Base-by-base conservation (phyloP, 1,140 invertebrate genomes). In the Chymomyza costata region DNA sequence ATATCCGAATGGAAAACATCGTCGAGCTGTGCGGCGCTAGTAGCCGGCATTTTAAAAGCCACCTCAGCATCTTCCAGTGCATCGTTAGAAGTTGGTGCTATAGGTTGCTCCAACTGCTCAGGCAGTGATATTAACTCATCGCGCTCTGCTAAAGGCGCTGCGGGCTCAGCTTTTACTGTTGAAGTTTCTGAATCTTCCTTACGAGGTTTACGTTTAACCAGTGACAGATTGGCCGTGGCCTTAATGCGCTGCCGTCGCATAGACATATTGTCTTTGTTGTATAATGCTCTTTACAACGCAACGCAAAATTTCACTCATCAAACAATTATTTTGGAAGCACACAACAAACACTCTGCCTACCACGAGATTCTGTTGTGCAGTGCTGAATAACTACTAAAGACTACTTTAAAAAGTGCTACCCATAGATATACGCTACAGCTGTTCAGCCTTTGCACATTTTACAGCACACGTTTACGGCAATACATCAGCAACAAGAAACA, bases 231-330 rank as follows among this genome's bases (percentile, higher is more conserved):
- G 19, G 87, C 88, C 53, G 86, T 56, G 21, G 86, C 87, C 65
- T 88, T 88, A 55, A 89, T 87, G 52, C 88, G 82, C 37, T 87
- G 83, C 50, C 88, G 65, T 59, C 87, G 84, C 85, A 87, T 87
- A 8, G 82, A 69, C 82, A 84, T 84, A 11, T 15, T 54, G 39
- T 49, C 6, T 54, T 31, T 30, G 38, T 53, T 58, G 8, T 40
- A 34, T 55, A 8, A 46, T 30, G 30, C 11, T 31, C 17, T 31
- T 47, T 65, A 15, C 14, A 25, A 40, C 10, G 21, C 38, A 15
- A 16, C 11, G 13, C 25, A 14, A 14, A 50, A 15, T 73, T 60
- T 58, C 56, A 57, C 55, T 65, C 67, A 78, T 80, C 48, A 58
- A 80, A 46, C 10, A 38, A 16, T 16, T 15, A 38, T 15, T n/a